Base-by-base conservation (phyloP, 2,888 invertebrate genomes). In the Xestoiulus laeticollis region DNA sequence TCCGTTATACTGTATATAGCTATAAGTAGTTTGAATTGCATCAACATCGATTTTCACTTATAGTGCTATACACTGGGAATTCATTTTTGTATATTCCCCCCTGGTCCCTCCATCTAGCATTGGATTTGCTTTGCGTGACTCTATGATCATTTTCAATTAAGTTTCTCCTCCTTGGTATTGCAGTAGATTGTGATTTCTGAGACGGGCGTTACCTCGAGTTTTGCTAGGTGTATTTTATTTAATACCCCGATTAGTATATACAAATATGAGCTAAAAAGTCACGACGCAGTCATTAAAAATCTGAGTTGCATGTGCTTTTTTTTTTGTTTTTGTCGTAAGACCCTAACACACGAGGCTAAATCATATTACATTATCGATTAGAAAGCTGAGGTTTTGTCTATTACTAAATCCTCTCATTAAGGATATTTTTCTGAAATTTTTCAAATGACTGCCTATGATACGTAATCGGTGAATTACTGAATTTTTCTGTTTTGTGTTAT, bases 131-230 rank as follows among this genome's bases (percentile, higher is more conserved):
- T 68, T 68, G 68, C 68, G 68, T 68, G 68, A 68, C 68, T 68
- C 26, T 68, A 68, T 68, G 68, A 68, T 68, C 68, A 68, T 68
- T 68, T 68, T 68, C 68, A 68, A 68, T 68, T 68, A 59, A n/a
- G 68, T 68, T 68, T 68, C 22, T 68, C 26, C 68, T n/a, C 68
- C 26, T 26, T 10, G 12, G 68, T 68, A 68, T 68, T 68, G 26
- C 68, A 22, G 68, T 68, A 68, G 68, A 68, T 68, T 68, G 68
- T 68, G 68, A 68, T 68, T 68, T 48, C 48, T 68, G 68, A 68
- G 68, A 26, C 68, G 68, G 68, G 68, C 68, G 68, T 68, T 68
- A 68, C 68, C 68, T 68, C 26, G 68, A 68, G 26, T 68, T 68
- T 68, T 68, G 22, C 26, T 12, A 22, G 68, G 68, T 68, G 22